These are phyloP conservation scores for Acromyrmex charruanus DNA, from an alignment of 1,140 invertebrate species.

Conservation along the genomic window DNA sequence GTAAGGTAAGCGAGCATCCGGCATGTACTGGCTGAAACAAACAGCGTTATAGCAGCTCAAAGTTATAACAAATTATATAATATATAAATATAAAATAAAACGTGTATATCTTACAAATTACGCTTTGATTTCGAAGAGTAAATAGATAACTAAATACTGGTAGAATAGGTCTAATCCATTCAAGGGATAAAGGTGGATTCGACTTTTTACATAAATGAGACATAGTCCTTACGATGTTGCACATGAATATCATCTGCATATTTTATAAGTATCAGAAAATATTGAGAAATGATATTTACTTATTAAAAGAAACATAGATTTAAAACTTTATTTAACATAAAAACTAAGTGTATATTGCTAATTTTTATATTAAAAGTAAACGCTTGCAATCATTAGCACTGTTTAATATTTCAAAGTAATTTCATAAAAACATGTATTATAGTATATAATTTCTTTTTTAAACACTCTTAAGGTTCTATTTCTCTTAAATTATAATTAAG, in stretches of 20 bases:
- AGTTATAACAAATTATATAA: not conserved
- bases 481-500: too few relatives aligned
- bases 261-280: slow-evolving; percentile 3
- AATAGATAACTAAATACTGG: slow-evolving; percentile 94
- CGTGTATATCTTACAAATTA: slow-evolving; percentile 87
- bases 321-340: not conserved
- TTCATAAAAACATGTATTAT: too few relatives aligned
- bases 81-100: not conserved
- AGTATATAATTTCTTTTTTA: too few relatives aligned
- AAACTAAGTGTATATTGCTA: not conserved
- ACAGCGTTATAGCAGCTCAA: slow-evolving; percentile 32
- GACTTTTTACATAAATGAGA: slow-evolving; percentile 97
- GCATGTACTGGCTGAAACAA: slow-evolving; percentile 93
- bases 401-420: too few relatives aligned
- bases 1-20: slow-evolving; percentile 99
- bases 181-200: slow-evolving; percentile 93
- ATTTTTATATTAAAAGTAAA: not conserved
- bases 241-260: slow-evolving; percentile 19
- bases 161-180: slow-evolving; percentile 93
- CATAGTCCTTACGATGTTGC: slow-evolving; percentile 94
- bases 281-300: not conserved
- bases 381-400: not conserved
- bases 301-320: not conserved
- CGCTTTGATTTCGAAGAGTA: slow-evolving; percentile 90
- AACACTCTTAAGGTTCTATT: too few relatives aligned